These are phyloP conservation scores for Tiliacea aurago DNA, from an alignment of 2,888 invertebrate species.

Conservation along the genomic window DNA sequence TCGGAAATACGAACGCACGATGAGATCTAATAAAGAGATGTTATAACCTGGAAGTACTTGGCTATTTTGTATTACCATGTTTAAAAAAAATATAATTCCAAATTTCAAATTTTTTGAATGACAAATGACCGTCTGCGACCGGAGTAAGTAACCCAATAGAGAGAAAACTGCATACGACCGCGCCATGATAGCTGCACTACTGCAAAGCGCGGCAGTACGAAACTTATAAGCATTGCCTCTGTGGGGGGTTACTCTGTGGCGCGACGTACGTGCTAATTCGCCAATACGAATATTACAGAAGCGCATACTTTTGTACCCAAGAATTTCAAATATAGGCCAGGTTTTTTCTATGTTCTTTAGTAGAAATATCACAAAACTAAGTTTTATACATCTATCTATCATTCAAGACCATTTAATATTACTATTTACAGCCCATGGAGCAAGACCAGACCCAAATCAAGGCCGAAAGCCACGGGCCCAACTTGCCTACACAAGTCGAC, in stretches of 20 bases:
- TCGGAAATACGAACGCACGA: background rate
- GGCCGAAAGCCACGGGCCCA: conserved; percentile 81
- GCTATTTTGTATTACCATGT: background rate
- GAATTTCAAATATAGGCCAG: too few relatives aligned
- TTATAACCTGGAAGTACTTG: background rate
- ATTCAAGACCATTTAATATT: conserved; percentile 1
- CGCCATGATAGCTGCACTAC: background rate
- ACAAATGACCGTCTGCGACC: background rate
- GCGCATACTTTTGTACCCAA: background rate
- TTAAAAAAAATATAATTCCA: too few relatives aligned
- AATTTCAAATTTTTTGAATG: too few relatives aligned
- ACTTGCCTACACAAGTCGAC: conserved; percentile 86
- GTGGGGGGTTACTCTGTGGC: background rate
- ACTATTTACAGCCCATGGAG: conserved; percentile 80
- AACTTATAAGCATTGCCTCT: background rate
- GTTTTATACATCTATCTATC: background rate
- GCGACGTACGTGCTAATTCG: background rate
- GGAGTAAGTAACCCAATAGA: background rate
- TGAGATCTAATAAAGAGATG: background rate
- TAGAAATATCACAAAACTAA: background rate
- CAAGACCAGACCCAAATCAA: conserved; percentile 79
- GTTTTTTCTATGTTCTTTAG: background rate
- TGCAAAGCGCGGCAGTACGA: background rate
- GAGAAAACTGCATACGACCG: background rate
- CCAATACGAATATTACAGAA: background rate